Evolutionary conservation across 2,888 invertebrate species (phyloP).

Genomic region (Capitulum mitella): DNA sequence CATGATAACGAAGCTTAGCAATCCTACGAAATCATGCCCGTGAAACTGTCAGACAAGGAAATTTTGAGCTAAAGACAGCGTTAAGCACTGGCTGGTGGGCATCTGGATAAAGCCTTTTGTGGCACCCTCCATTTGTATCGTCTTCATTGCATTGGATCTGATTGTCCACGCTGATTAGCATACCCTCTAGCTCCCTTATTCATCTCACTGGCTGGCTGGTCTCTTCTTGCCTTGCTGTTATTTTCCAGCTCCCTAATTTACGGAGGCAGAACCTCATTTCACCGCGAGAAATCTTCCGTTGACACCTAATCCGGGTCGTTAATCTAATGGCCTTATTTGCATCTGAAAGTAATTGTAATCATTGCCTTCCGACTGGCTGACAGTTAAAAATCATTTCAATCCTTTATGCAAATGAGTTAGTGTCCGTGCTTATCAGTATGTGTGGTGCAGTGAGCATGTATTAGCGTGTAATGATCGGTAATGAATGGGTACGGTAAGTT

Average conservation of each 20-base stretch:
- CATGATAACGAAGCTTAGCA: too few species aligned
- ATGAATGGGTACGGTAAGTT: not conserved
- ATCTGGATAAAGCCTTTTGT: too few species aligned
- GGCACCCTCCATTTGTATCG: too few species aligned
- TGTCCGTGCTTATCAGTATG: not conserved
- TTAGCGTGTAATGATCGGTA: not conserved
- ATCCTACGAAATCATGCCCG: too few species aligned
- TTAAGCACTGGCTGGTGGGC: too few species aligned
- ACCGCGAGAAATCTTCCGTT: not conserved
- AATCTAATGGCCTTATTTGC: constrained; percentile 21
- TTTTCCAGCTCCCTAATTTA: not conserved
- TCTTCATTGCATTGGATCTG: too few species aligned
- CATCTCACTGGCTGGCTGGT: not conserved
- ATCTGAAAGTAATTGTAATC: constrained; percentile 25
- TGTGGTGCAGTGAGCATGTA: not conserved
- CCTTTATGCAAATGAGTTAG: constrained; percentile 3
- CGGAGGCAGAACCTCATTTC: constrained; percentile 12
- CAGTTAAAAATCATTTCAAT: constrained; percentile 22
- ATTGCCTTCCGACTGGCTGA: constrained; percentile 6
- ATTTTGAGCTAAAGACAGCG: too few species aligned
- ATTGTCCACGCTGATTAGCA: too few species aligned
- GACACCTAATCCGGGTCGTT: constrained; percentile 15
- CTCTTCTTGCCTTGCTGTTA: not conserved
- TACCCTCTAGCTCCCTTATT: too few species aligned
- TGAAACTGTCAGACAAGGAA: too few species aligned